These are phyloP conservation scores for Dallia pectoralis DNA, from an alignment of 2,797 vertebrate genomes.

Conservation along the genomic window DNA sequence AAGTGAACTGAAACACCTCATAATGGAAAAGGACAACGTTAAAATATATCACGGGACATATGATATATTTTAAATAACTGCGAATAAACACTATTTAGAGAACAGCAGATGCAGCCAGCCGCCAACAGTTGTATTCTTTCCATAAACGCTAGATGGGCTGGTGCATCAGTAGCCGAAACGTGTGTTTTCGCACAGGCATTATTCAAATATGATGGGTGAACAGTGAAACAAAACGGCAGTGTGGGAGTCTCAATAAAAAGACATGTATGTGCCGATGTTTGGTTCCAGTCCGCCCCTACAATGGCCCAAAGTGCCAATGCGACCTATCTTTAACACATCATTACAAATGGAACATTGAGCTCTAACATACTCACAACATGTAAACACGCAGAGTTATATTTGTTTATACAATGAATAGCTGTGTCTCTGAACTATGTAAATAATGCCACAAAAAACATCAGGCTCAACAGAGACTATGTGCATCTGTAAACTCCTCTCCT, in stretches of 20 bases:
- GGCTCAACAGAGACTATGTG: constrained; percentile 45
- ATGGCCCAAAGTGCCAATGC: constrained; percentile 42
- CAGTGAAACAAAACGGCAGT: background rate
- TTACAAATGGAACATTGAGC: constrained; percentile 55
- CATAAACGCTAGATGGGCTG: background rate
- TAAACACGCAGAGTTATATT: constrained; percentile 66
- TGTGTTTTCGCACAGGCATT: background rate
- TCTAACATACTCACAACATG: constrained; percentile 63
- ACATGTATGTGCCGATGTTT: constrained; percentile 21
- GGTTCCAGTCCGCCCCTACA: constrained; percentile 29
- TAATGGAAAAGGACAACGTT: background rate
- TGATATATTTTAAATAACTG: background rate
- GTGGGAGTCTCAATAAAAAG: background rate
- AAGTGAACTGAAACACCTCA: background rate
- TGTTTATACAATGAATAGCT: constrained; percentile 66
- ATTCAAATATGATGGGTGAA: background rate
- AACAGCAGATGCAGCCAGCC: background rate
- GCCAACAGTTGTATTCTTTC: background rate
- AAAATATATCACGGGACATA: background rate
- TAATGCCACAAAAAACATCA: constrained; percentile 58
- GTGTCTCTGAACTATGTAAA: constrained; percentile 68
- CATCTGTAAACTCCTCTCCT: constrained; percentile 42
- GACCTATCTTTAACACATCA: constrained; percentile 55
- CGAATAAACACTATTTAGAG: background rate
- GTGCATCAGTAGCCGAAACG: background rate